A percentile compares a stretch with the other conserved stretches of the same genome.
Evolutionary conservation across 2,888 invertebrate genomes (phyloP).

Genomic region (Eristalis arbustorum): DNA sequence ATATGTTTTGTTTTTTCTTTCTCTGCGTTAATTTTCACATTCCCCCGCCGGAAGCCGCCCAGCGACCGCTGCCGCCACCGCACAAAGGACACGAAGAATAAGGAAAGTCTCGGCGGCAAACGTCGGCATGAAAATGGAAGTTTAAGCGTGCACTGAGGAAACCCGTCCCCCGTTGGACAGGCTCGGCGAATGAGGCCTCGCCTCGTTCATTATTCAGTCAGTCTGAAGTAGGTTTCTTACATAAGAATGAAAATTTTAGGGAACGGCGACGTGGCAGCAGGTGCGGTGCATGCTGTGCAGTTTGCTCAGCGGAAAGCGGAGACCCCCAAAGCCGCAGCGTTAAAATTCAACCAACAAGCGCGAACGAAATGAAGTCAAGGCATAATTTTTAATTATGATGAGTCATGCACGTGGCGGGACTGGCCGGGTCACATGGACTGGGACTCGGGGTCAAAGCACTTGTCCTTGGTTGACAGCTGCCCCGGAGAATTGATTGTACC

Average conservation of each 20-base stretch:
- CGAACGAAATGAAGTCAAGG: not conserved
- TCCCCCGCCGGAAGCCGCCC: not conserved
- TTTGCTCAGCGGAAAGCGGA: not conserved
- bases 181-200: slow-evolving; percentile 42
- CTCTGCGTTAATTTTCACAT: slow-evolving; percentile 54
- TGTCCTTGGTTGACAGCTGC: slow-evolving; percentile 52
- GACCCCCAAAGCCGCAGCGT: not conserved
- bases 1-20: slow-evolving; percentile 59
- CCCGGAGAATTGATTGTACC: slow-evolving; percentile 49
- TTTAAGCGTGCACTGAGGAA: slow-evolving; percentile 42
- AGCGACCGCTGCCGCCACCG: not conserved
- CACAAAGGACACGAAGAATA: slow-evolving; percentile 28
- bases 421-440: not conserved
- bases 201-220: slow-evolving; percentile 65
- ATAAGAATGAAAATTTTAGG: slow-evolving; percentile 63
- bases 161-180: slow-evolving; percentile 12
- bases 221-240: slow-evolving; percentile 61
- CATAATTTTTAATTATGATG: slow-evolving; percentile 27
- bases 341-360: not conserved
- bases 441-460: not conserved
- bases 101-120: slow-evolving; percentile 2
- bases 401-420: slow-evolving; percentile 34
- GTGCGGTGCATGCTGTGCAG: not conserved
- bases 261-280: not conserved
- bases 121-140: slow-evolving; percentile 21